These are phyloP conservation scores for Bombus polaris DNA, from an alignment of 1,140 invertebrate genomes.

Conservation along the genomic window DNA sequence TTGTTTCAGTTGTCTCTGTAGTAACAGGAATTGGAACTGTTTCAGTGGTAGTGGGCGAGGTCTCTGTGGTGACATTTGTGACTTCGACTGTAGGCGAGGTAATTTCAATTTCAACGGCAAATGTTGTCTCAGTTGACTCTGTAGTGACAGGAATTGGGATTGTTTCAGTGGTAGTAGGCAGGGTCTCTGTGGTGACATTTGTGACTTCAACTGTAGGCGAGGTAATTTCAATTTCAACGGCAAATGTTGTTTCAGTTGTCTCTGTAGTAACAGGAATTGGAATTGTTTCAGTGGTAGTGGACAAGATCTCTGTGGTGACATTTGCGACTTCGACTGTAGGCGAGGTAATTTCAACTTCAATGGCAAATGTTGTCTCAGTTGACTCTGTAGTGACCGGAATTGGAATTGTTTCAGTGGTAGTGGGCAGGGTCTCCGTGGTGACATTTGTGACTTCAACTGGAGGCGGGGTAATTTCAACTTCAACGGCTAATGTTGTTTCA, in stretches of 20 bases:
- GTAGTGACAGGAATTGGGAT: too few relatives aligned
- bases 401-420: neutral
- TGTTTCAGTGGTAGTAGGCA: too few relatives aligned
- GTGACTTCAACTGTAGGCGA: accelerated
- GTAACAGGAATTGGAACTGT: accelerated
- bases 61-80: too few relatives aligned
- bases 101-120: too few relatives aligned
- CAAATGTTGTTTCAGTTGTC: too few relatives aligned
- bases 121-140: too few relatives aligned
- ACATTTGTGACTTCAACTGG: neutral
- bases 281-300: accelerated
- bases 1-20: too few relatives aligned
- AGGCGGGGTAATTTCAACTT: neutral
- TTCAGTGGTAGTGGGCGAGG: too few relatives aligned
- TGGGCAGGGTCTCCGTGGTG: neutral
- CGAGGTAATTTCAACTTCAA: neutral
- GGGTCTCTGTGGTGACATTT: accelerated
- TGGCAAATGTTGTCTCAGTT: neutral
- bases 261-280: neutral
- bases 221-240: too few relatives aligned
- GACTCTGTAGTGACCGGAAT: neutral
- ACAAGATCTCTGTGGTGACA: accelerated
- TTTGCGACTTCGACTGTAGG: accelerated
- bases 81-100: too few relatives aligned
- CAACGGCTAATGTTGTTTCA: neutral